phyloP scores from a whole-genome alignment of 2,888 invertebrate species.

The Lordiphosa fenestrarum region DNA sequence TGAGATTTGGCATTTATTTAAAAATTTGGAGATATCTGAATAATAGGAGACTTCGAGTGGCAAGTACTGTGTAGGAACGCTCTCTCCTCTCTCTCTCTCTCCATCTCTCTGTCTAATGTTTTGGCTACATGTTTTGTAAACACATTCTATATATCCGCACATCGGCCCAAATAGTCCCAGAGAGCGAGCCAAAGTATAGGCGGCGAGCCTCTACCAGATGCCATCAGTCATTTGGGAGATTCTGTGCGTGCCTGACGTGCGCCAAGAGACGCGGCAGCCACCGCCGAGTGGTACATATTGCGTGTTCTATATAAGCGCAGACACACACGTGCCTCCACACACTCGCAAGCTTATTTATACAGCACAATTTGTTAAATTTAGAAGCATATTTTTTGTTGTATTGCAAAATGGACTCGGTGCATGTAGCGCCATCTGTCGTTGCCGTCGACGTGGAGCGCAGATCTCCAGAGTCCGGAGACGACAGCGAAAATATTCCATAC shows the following conservation, averaged over 20 bases:
- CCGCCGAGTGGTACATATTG: constrained; percentile 5
- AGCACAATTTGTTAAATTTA: constrained; percentile 15
- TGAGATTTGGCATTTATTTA: too few species aligned
- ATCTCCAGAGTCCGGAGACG: constrained; percentile 31
- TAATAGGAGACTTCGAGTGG: constrained; percentile 2
- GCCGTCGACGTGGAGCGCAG: constrained; percentile 2
- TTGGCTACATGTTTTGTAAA: background rate
- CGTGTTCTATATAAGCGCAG: constrained; percentile 3
- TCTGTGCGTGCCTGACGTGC: constrained; percentile 10
- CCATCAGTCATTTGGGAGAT: constrained; percentile 13
- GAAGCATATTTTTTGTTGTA: constrained; percentile 10
- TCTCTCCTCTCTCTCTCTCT: background rate
- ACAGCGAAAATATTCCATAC: constrained; percentile 85
- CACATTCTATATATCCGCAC: background rate
- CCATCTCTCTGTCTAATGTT: background rate
- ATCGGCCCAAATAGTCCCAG: constrained; percentile 1
- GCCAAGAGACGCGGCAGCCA: constrained; percentile 7
- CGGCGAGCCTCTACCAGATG: constrained; percentile 8
- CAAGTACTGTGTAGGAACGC: background rate
- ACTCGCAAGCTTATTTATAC: constrained; percentile 11
- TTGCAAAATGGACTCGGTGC: constrained; percentile 23
- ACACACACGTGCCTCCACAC: constrained; percentile 3
- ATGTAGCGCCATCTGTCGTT: constrained; percentile 7
- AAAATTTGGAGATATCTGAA: background rate
- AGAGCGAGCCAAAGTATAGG: constrained; percentile 3